Percentiles rank a stretch among this genome's conserved stretches.
These are phyloP conservation scores for Drosophila neutralis DNA, from an alignment of 2,888 invertebrate genomes.

Conservation along the genomic window DNA sequence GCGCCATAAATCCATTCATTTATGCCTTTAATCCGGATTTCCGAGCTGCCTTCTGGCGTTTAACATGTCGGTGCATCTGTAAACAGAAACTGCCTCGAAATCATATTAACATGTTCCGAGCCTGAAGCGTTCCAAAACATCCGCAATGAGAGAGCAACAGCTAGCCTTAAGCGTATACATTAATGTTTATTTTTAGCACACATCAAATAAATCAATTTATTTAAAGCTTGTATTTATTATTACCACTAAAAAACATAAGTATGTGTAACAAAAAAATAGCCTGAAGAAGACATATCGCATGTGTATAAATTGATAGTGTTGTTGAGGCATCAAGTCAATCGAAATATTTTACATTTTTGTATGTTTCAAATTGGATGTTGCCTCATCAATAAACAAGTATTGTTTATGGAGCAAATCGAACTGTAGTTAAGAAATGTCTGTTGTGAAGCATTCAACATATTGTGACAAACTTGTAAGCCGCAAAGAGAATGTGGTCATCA, in stretches of 20 bases:
- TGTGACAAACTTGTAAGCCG: slow-evolving; percentile 18
- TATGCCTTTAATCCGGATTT: slow-evolving; percentile 96
- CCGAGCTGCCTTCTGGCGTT: slow-evolving; percentile 93
- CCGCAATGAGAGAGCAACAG: not conserved
- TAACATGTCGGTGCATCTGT: slow-evolving; percentile 86
- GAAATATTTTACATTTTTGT: not conserved
- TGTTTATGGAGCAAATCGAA: not conserved
- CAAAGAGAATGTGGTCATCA: slow-evolving; percentile 64
- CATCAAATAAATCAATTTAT: slow-evolving; percentile 25
- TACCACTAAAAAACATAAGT: slow-evolving; percentile 11
- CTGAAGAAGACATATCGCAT: not conserved
- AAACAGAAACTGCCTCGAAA: slow-evolving; percentile 79
- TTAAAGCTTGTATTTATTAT: slow-evolving; percentile 33
- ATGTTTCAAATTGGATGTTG: not conserved
- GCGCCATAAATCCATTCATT: slow-evolving; percentile 95
- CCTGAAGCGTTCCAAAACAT: slow-evolving; percentile 43
- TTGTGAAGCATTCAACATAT: not conserved
- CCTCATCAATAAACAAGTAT: not conserved
- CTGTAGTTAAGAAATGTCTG: not conserved
- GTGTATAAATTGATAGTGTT: not conserved
- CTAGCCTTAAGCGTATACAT: slow-evolving; percentile 7
- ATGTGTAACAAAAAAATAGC: not conserved
- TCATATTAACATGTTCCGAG: slow-evolving; percentile 81
- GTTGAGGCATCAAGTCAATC: not conserved
- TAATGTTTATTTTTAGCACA: slow-evolving; percentile 16